phyloP scores from a whole-genome alignment of 2,113 vertebrate species.

The Dromaius novaehollandiae region DNA sequence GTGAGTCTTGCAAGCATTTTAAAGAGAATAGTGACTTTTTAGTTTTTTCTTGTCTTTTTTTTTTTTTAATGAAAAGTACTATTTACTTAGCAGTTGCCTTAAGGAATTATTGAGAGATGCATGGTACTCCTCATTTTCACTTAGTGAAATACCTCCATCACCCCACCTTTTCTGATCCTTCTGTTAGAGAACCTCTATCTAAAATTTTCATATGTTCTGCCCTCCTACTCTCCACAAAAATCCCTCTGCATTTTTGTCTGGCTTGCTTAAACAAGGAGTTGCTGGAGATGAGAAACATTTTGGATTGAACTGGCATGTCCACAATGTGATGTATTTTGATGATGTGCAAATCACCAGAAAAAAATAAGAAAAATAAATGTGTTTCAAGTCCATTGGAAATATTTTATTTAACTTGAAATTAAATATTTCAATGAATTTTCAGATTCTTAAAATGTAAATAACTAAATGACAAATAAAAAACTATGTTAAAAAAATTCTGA shows the following conservation, averaged over 20 bases:
- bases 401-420: not conserved
- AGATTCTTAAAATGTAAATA: not conserved
- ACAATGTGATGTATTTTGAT: rapidly evolving
- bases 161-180: not conserved
- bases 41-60: not conserved
- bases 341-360: not conserved
- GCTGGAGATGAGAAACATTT: not conserved
- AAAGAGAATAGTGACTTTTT: not conserved
- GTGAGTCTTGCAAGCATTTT: not conserved
- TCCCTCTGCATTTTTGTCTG: not conserved
- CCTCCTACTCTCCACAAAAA: not conserved
- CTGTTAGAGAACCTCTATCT: not conserved
- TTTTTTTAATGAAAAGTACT: not conserved
- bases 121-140: not conserved
- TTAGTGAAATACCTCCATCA: not conserved
- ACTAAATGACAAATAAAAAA: not conserved
- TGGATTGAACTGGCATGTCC: not conserved
- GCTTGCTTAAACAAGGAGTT: not conserved
- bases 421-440: not conserved
- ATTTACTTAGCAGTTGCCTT: not conserved
- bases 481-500: not conserved
- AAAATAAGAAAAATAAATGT: not conserved
- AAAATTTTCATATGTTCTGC: rapidly evolving
- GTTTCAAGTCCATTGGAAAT: not conserved
- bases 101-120: not conserved